These are phyloP conservation scores for Murina feae DNA, from an alignment of 2,113 vertebrate species.

Conservation along the genomic window DNA sequence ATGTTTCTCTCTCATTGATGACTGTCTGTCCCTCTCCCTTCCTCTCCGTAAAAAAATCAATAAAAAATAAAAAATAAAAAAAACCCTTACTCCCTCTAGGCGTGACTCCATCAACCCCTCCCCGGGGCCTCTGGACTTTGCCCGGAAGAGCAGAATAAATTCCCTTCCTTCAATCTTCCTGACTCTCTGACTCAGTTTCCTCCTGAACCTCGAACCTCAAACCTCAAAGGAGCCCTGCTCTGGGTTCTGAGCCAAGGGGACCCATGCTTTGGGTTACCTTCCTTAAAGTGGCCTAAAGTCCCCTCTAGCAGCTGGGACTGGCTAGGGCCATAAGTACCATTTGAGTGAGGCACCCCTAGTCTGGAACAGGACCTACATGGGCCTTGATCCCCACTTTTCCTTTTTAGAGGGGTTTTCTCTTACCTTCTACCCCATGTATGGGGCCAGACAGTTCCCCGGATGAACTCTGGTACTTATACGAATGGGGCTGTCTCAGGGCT, in stretches of 20 bases:
- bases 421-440: not conserved
- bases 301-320: not conserved
- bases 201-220: too few species aligned
- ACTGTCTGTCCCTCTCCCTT: too few species aligned
- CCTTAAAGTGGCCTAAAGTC: not conserved
- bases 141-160: too few species aligned
- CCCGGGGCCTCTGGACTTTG: too few species aligned
- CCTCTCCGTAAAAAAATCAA: too few species aligned
- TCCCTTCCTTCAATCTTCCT: too few species aligned
- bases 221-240: too few species aligned
- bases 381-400: not conserved
- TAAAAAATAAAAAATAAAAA: too few species aligned
- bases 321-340: not conserved
- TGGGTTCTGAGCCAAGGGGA: not conserved
- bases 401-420: not conserved
- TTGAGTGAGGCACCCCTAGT: not conserved
- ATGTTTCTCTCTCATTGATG: too few species aligned
- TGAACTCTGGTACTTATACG: not conserved
- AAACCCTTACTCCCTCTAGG: too few species aligned
- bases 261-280: not conserved
- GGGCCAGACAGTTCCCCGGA: not conserved
- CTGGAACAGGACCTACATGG: not conserved
- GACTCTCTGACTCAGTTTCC: too few species aligned
- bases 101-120: too few species aligned
- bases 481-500: not conserved